Evolutionary conservation across 35 echinoderm and acorn worm genomes (phyloP).

Genomic region (Lytechinus pictus): DNA sequence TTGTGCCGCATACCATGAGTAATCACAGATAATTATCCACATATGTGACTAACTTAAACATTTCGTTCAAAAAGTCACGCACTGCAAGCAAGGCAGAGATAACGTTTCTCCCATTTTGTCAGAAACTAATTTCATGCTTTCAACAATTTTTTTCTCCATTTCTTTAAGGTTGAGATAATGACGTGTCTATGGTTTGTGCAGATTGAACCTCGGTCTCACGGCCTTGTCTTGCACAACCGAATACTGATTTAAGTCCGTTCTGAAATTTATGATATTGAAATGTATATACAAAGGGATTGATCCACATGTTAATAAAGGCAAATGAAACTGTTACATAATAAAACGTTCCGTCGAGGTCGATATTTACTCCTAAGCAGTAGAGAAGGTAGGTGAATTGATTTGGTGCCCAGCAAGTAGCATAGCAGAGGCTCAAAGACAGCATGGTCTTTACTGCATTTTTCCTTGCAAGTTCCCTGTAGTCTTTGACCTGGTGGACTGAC

Average conservation of each 20-base stretch:
- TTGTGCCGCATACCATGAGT: no score
- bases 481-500: background rate
- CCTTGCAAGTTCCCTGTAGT: constrained; percentile 11
- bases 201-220: background rate
- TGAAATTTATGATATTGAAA: constrained; percentile 78
- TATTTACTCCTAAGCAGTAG: constrained; percentile 61
- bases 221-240: background rate
- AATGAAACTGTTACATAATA: constrained; percentile 55
- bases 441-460: constrained; percentile 73
- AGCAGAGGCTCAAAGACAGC: constrained; percentile 55
- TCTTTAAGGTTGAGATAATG: background rate
- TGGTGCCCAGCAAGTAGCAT: constrained; percentile 69
- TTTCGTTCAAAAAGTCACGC: no score
- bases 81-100: no score
- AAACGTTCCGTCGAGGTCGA: constrained; percentile 55
- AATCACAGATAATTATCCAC: no score
- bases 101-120: no score
- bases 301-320: constrained; percentile 80
- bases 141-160: no score
- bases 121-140: no score
- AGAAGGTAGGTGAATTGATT: constrained; percentile 70
- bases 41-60: no score
- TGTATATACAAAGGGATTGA: constrained; percentile 82
- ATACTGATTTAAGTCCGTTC: constrained; percentile 50
- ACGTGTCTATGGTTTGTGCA: background rate